Evolutionary conservation across 2,797 vertebrate genomes (phyloP).

Genomic region (Siniperca scherzeri): DNA sequence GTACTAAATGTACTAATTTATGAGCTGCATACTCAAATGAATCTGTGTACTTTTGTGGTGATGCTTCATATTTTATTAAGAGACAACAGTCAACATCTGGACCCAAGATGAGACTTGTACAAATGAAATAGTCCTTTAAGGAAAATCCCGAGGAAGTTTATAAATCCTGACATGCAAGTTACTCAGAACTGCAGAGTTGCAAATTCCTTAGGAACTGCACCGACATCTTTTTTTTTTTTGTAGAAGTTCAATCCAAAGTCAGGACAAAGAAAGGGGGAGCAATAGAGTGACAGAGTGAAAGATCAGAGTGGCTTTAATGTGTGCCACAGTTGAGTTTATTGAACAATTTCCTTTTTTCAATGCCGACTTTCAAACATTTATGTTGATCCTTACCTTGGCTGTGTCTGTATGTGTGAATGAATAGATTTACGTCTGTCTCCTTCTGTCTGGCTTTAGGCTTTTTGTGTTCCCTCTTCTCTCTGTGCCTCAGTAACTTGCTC

Average conservation of each 20-base stretch:
- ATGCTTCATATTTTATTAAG: background rate
- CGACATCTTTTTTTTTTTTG: background rate
- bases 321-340: background rate
- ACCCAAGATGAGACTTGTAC: background rate
- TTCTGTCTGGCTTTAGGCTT: background rate
- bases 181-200: background rate
- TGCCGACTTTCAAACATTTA: background rate
- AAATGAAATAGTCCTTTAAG: background rate
- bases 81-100: background rate
- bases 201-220: background rate
- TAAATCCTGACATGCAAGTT: background rate
- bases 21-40: background rate
- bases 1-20: background rate
- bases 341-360: background rate
- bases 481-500: conserved; percentile 8
- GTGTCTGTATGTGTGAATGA: background rate
- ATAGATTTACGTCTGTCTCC: background rate
- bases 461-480: background rate
- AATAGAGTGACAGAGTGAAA: background rate
- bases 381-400: background rate
- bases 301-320: background rate
- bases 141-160: background rate
- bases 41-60: background rate
- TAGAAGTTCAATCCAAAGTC: background rate
- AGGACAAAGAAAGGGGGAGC: background rate